Percentiles rank a stretch among this genome's conserved stretches.
Conservation (phyloP, 1,140 invertebrate genomes). For the Penaeus japonicus region DNA sequence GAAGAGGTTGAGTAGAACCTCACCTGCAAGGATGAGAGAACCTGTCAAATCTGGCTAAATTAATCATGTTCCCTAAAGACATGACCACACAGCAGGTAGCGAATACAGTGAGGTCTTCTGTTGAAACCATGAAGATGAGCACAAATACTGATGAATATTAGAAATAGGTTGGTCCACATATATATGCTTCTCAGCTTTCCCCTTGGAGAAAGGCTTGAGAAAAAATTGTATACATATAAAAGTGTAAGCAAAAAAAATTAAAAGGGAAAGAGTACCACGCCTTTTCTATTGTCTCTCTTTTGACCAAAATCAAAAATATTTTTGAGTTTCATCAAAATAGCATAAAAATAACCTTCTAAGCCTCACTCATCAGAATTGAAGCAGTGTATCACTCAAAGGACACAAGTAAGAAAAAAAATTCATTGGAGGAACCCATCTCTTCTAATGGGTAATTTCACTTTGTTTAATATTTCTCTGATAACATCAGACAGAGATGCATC, state of each 20-base stretch:
- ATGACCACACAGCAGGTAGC: slow-evolving; percentile 10
- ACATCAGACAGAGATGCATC: too few relatives aligned
- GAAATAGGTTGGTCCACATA: slow-evolving; percentile 41
- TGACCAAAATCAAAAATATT: too few relatives aligned
- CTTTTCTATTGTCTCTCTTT: too few relatives aligned
- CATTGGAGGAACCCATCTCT: too few relatives aligned
- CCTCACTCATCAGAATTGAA: too few relatives aligned
- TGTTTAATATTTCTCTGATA: too few relatives aligned
- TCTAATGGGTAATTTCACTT: too few relatives aligned
- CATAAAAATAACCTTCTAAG: too few relatives aligned
- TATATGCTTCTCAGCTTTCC: not conserved
- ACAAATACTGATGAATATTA: slow-evolving; percentile 22
- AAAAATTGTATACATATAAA: not conserved
- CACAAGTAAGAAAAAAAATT: too few relatives aligned
- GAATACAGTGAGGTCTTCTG: not conserved
- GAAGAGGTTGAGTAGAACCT: slow-evolving; percentile 9
- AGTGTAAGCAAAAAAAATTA: not conserved
- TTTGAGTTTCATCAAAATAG: too few relatives aligned
- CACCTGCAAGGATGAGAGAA: slow-evolving; percentile 11
- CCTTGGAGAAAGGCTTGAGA: too few relatives aligned
- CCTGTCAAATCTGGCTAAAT: slow-evolving; percentile 6
- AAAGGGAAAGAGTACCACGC: not conserved
- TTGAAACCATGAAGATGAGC: not conserved
- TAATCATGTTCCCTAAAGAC: slow-evolving; percentile 18
- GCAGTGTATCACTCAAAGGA: too few relatives aligned